These are phyloP conservation scores for Epinephelus malabaricus DNA, from an alignment of 2,797 vertebrate genomes.

Conservation along the genomic window DNA sequence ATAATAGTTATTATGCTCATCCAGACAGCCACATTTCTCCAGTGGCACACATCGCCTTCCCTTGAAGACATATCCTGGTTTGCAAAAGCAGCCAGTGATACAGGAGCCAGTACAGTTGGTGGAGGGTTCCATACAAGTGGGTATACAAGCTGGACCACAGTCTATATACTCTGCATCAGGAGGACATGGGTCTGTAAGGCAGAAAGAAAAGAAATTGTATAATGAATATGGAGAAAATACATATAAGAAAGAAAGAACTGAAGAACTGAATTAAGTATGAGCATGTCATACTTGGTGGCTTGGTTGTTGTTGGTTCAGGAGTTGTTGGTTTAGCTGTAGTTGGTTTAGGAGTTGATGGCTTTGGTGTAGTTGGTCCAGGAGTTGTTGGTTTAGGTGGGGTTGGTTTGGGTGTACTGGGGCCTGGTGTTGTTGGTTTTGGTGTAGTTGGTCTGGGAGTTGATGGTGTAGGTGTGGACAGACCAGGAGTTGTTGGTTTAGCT, in stretches of 20 bases:
- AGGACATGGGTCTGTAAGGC: constrained; percentile 78
- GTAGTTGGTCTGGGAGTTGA: constrained; percentile 3
- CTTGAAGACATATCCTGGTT: constrained; percentile 86
- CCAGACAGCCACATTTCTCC: constrained; percentile 85
- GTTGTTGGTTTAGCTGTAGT: background rate
- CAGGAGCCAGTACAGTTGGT: constrained; percentile 84
- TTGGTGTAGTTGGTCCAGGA: background rate
- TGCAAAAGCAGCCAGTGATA: constrained; percentile 85
- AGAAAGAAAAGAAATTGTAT: background rate
- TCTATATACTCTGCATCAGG: constrained; percentile 81
- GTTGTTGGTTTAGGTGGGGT: constrained; percentile 38
- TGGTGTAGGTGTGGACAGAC: background rate
- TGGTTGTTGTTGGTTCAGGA: constrained; percentile 7
- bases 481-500: background rate
- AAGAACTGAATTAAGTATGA: background rate
- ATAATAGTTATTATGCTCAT: constrained; percentile 84
- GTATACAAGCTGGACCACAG: constrained; percentile 86
- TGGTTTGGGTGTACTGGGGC: constrained; percentile 18
- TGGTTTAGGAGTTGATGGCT: constrained; percentile 16
- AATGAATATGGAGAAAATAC: background rate
- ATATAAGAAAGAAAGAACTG: background rate
- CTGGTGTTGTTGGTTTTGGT: constrained; percentile 9
- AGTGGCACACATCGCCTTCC: constrained; percentile 78
- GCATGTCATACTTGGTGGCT: constrained; percentile 57
- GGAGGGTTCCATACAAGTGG: constrained; percentile 83